These are phyloP conservation scores for Leptosomus discolor DNA, from an alignment of 2,113 vertebrate species.

Conservation along the genomic window DNA sequence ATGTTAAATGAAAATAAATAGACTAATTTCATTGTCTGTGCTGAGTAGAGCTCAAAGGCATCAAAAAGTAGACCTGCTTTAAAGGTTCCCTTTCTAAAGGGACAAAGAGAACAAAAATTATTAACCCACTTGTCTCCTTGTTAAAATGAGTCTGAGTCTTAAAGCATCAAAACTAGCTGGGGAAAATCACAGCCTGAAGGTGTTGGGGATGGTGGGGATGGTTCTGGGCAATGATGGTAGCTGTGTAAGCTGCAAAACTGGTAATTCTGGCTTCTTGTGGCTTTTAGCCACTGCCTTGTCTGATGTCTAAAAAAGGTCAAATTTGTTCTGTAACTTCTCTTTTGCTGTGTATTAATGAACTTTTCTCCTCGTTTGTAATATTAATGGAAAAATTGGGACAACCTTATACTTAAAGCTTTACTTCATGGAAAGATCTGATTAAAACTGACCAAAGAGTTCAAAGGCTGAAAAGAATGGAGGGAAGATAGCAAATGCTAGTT, in stretches of 20 bases:
- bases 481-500: background rate
- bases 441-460: background rate
- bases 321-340: background rate
- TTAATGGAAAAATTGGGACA: background rate
- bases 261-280: background rate
- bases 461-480: background rate
- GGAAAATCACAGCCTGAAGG: background rate
- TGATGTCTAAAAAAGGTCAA: background rate
- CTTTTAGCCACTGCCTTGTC: background rate
- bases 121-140: background rate
- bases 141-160: background rate
- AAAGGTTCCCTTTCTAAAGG: background rate
- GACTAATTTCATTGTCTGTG: background rate
- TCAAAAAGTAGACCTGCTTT: background rate
- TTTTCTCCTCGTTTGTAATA: background rate
- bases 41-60: background rate
- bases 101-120: background rate
- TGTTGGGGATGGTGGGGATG: background rate
- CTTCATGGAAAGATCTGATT: background rate
- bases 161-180: background rate
- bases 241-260: background rate
- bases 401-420: background rate
- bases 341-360: background rate
- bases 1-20: constrained; percentile 14
- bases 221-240: background rate